Evolutionary conservation across 2,113 vertebrate genomes (phyloP), one percentile per base, ranked within the genome.

Genomic region (Coracopsis vasa): DNA sequence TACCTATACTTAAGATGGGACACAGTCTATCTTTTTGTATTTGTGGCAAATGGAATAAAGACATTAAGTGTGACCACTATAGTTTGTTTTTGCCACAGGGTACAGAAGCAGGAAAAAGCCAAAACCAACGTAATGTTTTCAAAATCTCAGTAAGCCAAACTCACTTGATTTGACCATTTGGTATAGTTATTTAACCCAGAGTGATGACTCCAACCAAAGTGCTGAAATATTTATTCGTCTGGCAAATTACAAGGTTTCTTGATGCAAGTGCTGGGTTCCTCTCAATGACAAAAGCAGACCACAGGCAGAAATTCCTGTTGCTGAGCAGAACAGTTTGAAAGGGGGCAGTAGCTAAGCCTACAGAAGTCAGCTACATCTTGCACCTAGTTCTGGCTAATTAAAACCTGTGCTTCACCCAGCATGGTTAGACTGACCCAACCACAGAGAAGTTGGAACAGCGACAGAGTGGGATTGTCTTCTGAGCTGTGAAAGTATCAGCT

Each of bases 181-280:
- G 50, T 86, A 70, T 18, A 83, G 67, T 54, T 94, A 90, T 64
- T 92, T 74, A 83, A 66, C 14, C 31, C 45, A 54, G 50, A 82
- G 71, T 28, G 42, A 86, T 67, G 60, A 93, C 72, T 82, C 89
- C 41, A 73, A 10, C 28, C 53, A 11, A 66, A 88, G 85, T 71
- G 94, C 75, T 90, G 85, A 94, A 90, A 96, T 80, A 64, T 96
- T 95, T 93, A 92, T 93, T 94, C 2, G 1, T 70, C n/a, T 96
- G 92, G 86, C 85, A 92, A 86, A 77, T 64, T 15, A 42, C 77
- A 86, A 29, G 17, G 50, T 66, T 91, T 92, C 83, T 71, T 7
- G 2, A 37, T 16, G 20, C 54, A 73, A 94, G 72, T 0, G 3
- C 27, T 25, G 61, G 20, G 56, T 56, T 91, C 41, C 61, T 81